Conservation (phyloP, 1,140 invertebrate genomes). For the Drosophila ficusphila region DNA sequence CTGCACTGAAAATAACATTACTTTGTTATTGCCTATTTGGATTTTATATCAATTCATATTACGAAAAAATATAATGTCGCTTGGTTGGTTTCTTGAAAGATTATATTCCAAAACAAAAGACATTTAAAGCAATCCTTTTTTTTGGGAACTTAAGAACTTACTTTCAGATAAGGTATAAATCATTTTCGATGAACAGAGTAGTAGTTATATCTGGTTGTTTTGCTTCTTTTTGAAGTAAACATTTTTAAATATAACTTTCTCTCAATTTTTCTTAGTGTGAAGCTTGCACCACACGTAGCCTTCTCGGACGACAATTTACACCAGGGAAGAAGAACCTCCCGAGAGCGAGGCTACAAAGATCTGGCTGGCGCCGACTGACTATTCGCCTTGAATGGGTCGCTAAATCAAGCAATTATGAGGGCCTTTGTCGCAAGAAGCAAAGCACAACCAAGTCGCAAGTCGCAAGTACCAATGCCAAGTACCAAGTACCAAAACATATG, state of each 20-base stretch:
- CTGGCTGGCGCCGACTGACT: conserved; percentile 60
- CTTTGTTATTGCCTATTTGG: rapidly evolving
- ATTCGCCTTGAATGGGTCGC: conserved; percentile 66
- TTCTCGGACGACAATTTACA: conserved; percentile 66
- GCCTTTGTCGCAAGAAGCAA: conserved; percentile 62
- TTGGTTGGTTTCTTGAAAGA: too few relatives aligned
- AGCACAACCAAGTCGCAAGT: conserved; percentile 3
- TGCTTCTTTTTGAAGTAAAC: too few relatives aligned
- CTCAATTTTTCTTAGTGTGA: background rate
- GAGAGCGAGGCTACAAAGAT: conserved; percentile 19
- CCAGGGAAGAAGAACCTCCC: conserved; percentile 29
- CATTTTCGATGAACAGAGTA: too few relatives aligned
- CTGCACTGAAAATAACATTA: conserved; percentile 2
- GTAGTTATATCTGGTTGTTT: too few relatives aligned
- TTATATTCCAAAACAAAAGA: too few relatives aligned
- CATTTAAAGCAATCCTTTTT: too few relatives aligned
- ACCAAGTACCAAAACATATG: conserved; percentile 62
- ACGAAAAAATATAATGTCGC: too few relatives aligned
- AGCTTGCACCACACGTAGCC: conserved; percentile 31
- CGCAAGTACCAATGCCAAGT: too few relatives aligned
- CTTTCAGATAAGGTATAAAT: too few relatives aligned
- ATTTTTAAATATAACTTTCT: too few relatives aligned
- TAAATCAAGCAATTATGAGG: conserved; percentile 82
- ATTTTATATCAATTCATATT: too few relatives aligned
- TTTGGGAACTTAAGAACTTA: too few relatives aligned